phyloP scores from a whole-genome alignment of 2,113 vertebrate genomes.

The Nerophis lumbriciformis region DNA sequence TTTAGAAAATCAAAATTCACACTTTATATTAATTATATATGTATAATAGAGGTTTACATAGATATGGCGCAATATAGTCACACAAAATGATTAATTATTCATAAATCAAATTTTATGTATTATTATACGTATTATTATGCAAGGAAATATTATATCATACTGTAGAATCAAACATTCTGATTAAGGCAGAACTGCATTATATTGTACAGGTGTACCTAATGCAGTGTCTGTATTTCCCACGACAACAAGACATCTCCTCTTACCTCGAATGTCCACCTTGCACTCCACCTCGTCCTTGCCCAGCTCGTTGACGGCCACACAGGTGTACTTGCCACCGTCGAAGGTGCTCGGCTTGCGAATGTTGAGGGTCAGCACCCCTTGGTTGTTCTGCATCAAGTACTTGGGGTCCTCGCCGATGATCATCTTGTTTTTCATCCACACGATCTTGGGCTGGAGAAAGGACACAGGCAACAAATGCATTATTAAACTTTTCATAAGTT shows the following conservation, averaged over 20 bases:
- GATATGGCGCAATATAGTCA: no score
- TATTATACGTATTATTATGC: no score
- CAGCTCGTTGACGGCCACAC: conserved; percentile 78
- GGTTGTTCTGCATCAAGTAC: conserved; percentile 82
- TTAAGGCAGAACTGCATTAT: no score
- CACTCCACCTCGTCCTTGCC: conserved; percentile 80
- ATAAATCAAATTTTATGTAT: no score
- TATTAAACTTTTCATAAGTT: conserved; percentile 5
- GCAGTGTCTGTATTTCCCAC: no score
- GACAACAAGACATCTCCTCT: background rate
- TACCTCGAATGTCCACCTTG: conserved; percentile 76
- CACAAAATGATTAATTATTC: no score
- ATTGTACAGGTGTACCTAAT: no score
- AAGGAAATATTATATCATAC: no score
- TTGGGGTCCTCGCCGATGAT: conserved; percentile 80
- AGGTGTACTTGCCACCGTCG: conserved; percentile 80
- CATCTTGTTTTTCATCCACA: conserved; percentile 89
- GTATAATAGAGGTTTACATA: no score
- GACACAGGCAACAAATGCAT: background rate
- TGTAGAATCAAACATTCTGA: no score
- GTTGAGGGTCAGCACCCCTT: conserved; percentile 84
- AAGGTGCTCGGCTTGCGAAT: conserved; percentile 81
- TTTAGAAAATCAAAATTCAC: no score
- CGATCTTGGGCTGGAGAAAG: conserved; percentile 77
- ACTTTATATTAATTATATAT: no score